Evolutionary conservation across 1,140 invertebrate species (phyloP), one percentile per base, ranked within the genome.

Genomic region (Lethrus apterus): DNA sequence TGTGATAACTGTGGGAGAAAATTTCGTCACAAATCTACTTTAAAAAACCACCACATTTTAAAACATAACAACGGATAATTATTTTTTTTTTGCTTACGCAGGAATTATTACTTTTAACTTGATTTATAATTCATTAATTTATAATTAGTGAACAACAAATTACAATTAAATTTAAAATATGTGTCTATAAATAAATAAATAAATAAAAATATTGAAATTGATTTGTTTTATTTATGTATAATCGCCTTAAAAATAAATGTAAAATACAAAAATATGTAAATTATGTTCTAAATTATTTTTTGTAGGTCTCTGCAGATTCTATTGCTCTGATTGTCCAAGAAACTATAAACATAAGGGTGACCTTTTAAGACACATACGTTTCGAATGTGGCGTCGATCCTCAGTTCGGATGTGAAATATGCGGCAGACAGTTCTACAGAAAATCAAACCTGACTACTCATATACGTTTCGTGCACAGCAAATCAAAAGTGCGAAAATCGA

Each of bases 381-480:
- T 76, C 35, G 75, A 78, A 46, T 79, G 77, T 50, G 73, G 73
- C 2, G 64, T 73, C 13, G 70, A 74, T 31, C 72, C 72, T 0
- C 66, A 70, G 42, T 76, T 76, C 52, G 49, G 49, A 1, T 77
- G 75, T 48, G 50, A 56, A n/a, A 46, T 64, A 8, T 73, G 71
- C 30, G 57, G 55, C 4, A 58, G 57, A 10, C 64, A 56, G 15
- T 73, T 72, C 32, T n/a, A n/a, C n/a, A n/a, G n/a, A n/a, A n/a
- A n/a, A n/a, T n/a, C n/a, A n/a, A n/a, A 33, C n/a, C 18, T 46
- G 17, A 31, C 24, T 5, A 35, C 44, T 1, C 44, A 46, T 35
- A 19, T 36, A 21, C 14, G 19, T 11, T 18, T 18, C 3, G 15
- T 29, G 5, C 29, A 43, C n/a, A n/a, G n/a, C n/a, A n/a, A n/a